These are phyloP conservation scores for Ooceraea biroi DNA, from an alignment of 1,140 invertebrate genomes.

Conservation along the genomic window DNA sequence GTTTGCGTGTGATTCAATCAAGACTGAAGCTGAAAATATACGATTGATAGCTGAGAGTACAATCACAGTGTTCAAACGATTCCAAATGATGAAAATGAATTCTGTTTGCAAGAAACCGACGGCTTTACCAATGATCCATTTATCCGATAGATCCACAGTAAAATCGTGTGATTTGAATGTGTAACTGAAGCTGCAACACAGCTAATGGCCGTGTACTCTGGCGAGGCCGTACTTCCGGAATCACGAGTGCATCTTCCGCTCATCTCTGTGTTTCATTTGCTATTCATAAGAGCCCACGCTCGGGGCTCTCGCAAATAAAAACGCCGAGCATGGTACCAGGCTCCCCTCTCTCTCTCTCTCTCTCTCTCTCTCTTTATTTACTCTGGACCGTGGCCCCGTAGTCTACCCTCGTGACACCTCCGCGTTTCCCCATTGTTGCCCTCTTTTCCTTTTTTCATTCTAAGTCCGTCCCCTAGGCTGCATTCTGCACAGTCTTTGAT, in stretches of 20 bases:
- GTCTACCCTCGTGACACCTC: constrained; percentile 1
- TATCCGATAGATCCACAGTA: neutral
- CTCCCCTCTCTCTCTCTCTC: constrained; percentile 3
- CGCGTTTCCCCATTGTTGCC: neutral
- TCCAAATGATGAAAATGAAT: neutral
- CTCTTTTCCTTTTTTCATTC: constrained; percentile 7
- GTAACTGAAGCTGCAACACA: neutral
- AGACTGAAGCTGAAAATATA: too few species aligned
- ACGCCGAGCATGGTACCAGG: neutral
- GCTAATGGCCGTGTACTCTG: neutral
- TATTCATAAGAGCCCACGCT: constrained; percentile 58
- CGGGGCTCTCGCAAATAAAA: constrained; percentile 52
- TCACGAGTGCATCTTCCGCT: constrained; percentile 11
- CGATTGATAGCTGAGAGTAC: too few species aligned
- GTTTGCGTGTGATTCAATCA: too few species aligned
- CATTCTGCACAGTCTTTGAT: neutral
- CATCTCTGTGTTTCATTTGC: constrained; percentile 60
- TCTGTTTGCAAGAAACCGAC: neutral
- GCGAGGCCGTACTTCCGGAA: neutral
- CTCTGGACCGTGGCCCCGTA: neutral
- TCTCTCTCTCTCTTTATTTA: constrained; percentile 21
- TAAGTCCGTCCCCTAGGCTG: neutral
- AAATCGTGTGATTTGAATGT: neutral
- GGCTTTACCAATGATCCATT: neutral
- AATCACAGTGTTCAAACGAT: too few species aligned